These are phyloP conservation scores for Distichodus sexfasciatus DNA, from an alignment of 2,797 vertebrate species.

Conservation along the genomic window DNA sequence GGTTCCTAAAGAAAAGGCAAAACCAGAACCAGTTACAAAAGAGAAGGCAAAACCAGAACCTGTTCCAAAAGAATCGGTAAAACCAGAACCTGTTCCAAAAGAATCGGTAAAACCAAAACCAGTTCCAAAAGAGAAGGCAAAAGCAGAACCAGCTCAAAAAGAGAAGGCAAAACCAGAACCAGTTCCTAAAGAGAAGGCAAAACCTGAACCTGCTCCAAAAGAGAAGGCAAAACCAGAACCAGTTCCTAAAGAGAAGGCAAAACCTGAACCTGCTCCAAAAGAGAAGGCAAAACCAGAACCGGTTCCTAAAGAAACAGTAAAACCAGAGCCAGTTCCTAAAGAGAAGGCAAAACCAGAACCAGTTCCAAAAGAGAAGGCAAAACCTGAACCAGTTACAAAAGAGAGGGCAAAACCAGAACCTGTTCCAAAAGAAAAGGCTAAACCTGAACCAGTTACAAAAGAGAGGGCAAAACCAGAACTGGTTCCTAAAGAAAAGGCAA, in stretches of 20 bases:
- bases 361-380: not conserved
- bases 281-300: not conserved
- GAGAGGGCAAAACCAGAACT: not conserved
- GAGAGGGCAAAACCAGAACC: not conserved
- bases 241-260: conserved; percentile 9
- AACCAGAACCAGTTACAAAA: too few species aligned
- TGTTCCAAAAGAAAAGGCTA: not conserved
- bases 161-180: conserved; percentile 1
- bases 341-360: not conserved
- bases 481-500: not conserved
- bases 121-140: not conserved
- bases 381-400: not conserved
- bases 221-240: too few species aligned
- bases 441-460: not conserved
- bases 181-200: too few species aligned
- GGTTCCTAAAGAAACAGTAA: conserved; percentile 1
- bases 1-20: too few species aligned
- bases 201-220: not conserved
- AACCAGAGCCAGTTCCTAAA: not conserved
- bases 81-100: not conserved
- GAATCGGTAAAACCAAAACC: too few species aligned
- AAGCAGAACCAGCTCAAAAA: not conserved
- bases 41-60: too few species aligned
- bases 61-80: too few species aligned
- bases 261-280: not conserved